These are phyloP conservation scores for Pandemis cinnamomeana DNA, from an alignment of 2,888 invertebrate genomes.

Conservation along the genomic window DNA sequence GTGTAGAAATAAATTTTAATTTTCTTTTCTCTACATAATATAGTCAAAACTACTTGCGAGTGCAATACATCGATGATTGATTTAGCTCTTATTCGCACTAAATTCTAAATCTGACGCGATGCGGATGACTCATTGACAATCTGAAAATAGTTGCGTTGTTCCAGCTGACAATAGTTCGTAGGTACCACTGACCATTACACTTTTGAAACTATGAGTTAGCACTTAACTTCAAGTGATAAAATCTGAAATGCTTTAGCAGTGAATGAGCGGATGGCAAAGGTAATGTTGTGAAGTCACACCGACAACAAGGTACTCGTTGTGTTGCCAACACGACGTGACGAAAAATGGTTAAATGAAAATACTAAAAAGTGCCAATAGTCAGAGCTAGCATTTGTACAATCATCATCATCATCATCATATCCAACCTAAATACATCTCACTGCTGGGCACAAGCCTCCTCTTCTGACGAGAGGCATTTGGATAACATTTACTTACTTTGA, in stretches of 20 bases:
- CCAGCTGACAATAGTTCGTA: conserved; percentile 40
- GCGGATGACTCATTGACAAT: conserved; percentile 61
- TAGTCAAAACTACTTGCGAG: neutral
- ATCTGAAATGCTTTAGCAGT: neutral
- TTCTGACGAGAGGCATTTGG: no score
- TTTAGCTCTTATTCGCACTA: conserved; percentile 39
- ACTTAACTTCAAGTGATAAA: conserved; percentile 1
- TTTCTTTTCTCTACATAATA: no score
- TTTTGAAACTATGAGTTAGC: neutral
- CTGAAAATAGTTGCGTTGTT: conserved; percentile 65
- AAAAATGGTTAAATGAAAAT: neutral
- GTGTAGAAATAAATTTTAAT: no score
- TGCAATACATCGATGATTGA: conserved; percentile 2
- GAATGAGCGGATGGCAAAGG: neutral
- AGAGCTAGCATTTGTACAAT: no score
- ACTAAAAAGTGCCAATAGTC: no score
- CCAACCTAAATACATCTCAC: no score
- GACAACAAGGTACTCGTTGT: conserved; percentile 6
- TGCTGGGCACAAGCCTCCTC: no score
- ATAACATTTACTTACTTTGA: no score
- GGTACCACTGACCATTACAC: conserved; percentile 1
- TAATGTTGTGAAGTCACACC: conserved; percentile 18
- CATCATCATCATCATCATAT: no score
- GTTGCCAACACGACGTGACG: neutral
- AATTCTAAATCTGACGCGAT: conserved; percentile 48